These are phyloP conservation scores for Drosophila robusta DNA, from an alignment of 2,888 invertebrate species.

Conservation along the genomic window DNA sequence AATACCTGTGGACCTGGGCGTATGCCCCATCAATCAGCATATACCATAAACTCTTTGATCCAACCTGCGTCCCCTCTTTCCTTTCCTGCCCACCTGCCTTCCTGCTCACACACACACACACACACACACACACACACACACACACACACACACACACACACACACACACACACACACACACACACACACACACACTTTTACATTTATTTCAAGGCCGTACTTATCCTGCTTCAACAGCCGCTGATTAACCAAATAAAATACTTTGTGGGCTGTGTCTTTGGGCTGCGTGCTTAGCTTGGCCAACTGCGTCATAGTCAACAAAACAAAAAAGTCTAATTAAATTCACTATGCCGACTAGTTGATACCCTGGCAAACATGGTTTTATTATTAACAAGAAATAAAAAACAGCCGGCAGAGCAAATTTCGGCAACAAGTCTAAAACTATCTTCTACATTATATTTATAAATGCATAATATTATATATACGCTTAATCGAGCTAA, in stretches of 20 bases:
- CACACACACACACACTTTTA: background rate
- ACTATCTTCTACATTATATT: too few species aligned
- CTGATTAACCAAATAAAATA: slow-evolving; percentile 34
- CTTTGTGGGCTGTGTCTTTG: slow-evolving; percentile 8
- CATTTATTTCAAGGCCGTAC: slow-evolving; percentile 55
- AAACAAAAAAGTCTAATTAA: background rate
- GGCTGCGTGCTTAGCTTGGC: slow-evolving; percentile 2
- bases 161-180: too few species aligned
- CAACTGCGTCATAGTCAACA: slow-evolving; percentile 58
- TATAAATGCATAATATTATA: too few species aligned
- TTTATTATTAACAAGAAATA: background rate
- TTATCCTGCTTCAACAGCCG: slow-evolving; percentile 46
- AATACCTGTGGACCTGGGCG: slow-evolving; percentile 25
- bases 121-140: too few species aligned
- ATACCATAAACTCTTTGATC: slow-evolving; percentile 19
- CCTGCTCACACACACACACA: background rate
- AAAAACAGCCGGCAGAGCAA: background rate
- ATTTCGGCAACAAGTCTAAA: too few species aligned
- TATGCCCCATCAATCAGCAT: slow-evolving; percentile 35
- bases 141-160: too few species aligned
- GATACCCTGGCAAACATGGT: background rate
- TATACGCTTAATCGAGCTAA: too few species aligned
- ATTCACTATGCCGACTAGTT: too few species aligned
- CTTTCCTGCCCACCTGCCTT: slow-evolving; percentile 1
- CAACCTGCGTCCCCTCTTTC: background rate